Conservation (phyloP, 1,140 invertebrate species). For the Apis cerana region DNA sequence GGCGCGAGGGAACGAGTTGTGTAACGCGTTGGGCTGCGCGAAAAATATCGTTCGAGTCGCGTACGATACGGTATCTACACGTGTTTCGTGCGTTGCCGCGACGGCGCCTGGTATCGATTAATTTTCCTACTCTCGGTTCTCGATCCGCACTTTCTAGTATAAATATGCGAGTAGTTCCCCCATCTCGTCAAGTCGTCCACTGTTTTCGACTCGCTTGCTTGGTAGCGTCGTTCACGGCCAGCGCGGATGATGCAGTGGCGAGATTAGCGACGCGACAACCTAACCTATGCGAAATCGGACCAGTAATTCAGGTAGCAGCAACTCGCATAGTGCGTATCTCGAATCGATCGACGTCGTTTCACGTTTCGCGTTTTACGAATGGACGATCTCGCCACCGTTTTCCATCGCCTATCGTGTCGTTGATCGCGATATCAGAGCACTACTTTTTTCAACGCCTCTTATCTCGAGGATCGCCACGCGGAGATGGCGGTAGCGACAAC, state of each 20-base stretch:
- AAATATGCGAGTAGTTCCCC: neutral
- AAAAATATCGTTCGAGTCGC: conserved; percentile 26
- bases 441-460: neutral
- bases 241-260: neutral
- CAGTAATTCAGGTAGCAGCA: conserved; percentile 48
- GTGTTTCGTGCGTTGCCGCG: conserved; percentile 23
- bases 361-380: conserved; percentile 44
- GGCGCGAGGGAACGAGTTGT: neutral
- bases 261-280: conserved; percentile 40
- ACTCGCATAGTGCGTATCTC: conserved; percentile 37
- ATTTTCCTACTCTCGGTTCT: conserved; percentile 31
- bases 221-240: conserved; percentile 27
- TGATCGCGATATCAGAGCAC: conserved; percentile 9
- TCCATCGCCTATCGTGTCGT: neutral
- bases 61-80: conserved; percentile 44
- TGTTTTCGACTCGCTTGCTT: neutral
- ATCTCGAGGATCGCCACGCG: too few relatives aligned
- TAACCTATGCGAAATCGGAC: conserved; percentile 39
- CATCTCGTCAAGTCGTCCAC: neutral
- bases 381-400: conserved; percentile 6
- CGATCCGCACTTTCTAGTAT: conserved; percentile 21
- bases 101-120: conserved; percentile 31
- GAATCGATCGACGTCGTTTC: conserved; percentile 45
- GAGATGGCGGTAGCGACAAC: neutral
- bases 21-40: neutral